phyloP scores from a whole-genome alignment of 2,797 vertebrate species.

The Enteromius treurensis region DNA sequence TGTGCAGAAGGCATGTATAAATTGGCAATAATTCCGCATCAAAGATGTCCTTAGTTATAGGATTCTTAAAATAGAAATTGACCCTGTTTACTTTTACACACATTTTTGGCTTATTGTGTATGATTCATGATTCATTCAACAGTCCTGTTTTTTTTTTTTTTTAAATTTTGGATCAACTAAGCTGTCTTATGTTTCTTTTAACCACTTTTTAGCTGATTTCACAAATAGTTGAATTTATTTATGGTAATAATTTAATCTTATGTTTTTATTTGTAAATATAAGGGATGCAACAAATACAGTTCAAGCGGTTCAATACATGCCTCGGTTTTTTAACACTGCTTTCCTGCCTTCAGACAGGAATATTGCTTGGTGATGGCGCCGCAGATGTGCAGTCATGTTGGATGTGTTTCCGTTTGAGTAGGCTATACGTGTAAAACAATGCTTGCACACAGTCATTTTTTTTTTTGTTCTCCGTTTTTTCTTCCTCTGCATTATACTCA shows the following conservation, averaged over 20 bases:
- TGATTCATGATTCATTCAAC: not conserved
- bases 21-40: constrained; percentile 17
- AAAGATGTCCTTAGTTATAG: not conserved
- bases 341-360: no score
- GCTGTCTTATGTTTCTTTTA: not conserved
- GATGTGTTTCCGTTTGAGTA: no score
- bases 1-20: constrained; percentile 13
- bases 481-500: no score
- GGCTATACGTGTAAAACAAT: no score
- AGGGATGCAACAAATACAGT: no score
- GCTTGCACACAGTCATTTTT: no score
- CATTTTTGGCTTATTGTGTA: not conserved
- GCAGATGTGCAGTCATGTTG: no score
- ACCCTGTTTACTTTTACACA: not conserved
- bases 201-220: not conserved
- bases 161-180: not conserved
- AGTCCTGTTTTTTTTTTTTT: not conserved
- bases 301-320: no score
- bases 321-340: no score
- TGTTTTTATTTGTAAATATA: not conserved
- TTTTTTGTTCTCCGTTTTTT: no score
- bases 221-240: not conserved
- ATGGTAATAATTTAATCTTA: not conserved
- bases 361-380: no score
- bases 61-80: constrained; percentile 2